Evolutionary conservation across 2,888 invertebrate species (phyloP).

Genomic region (Meiosimyza platycephala): DNA sequence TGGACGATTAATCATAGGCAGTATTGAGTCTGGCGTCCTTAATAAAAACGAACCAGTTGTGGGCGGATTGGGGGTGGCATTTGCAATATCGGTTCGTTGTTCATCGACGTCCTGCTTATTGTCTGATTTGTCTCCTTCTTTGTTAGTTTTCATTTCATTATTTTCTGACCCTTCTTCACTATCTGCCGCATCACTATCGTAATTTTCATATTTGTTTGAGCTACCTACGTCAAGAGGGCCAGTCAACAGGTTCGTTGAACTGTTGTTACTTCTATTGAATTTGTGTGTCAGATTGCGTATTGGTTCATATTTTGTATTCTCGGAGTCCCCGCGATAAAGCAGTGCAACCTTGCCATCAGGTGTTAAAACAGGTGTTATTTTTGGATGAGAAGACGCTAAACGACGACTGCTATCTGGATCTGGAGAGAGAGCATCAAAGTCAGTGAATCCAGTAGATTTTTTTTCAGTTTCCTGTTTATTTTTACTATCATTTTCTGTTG

Average conservation of each 20-base stretch:
- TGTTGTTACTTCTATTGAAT: constrained; percentile 53
- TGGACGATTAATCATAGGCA: constrained; percentile 67
- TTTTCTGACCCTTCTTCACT: constrained; percentile 21
- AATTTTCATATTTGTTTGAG: constrained; percentile 30
- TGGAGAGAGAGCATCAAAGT: constrained; percentile 64
- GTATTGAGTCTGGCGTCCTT: constrained; percentile 61
- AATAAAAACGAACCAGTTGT: constrained; percentile 56
- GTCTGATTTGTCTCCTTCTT: constrained; percentile 29
- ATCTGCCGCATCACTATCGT: constrained; percentile 29
- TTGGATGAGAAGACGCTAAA: constrained; percentile 65
- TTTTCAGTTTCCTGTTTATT: constrained; percentile 45
- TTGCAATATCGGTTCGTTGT: constrained; percentile 30
- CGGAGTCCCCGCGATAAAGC: constrained; percentile 68
- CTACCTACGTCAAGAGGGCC: constrained; percentile 32
- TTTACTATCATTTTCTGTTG: constrained; percentile 51
- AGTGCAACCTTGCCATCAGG: constrained; percentile 69
- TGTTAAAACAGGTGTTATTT: constrained; percentile 68
- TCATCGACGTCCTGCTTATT: constrained; percentile 28
- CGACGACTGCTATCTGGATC: constrained; percentile 67
- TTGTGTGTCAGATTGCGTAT: constrained; percentile 66
- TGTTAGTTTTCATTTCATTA: not conserved
- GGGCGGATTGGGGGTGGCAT: constrained; percentile 26
- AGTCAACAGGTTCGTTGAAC: constrained; percentile 26
- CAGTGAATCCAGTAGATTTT: constrained; percentile 59
- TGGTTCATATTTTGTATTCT: constrained; percentile 67